phyloP scores from a whole-genome alignment of 2,888 invertebrate species.

The Tromatobia lineatoria region DNA sequence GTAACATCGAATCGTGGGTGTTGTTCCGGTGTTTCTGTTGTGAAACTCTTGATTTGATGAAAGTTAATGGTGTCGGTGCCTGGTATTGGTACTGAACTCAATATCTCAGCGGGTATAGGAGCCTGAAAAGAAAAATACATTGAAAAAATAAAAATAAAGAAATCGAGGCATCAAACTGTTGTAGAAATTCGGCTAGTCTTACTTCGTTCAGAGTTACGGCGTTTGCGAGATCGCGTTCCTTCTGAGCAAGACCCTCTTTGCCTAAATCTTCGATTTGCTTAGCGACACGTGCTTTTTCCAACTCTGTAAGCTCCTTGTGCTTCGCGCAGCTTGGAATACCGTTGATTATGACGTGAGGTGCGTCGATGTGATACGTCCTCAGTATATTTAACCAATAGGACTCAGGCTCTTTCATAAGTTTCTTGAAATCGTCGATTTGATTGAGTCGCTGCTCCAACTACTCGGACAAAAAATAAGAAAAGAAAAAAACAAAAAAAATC shows the following conservation, averaged over 20 bases:
- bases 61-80: conserved; percentile 91
- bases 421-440: conserved; percentile 88
- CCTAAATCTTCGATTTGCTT: conserved; percentile 89
- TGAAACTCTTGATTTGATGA: conserved; percentile 87
- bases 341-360: conserved; percentile 88
- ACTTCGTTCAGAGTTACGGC: conserved; percentile 93
- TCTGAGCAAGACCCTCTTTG: conserved; percentile 89
- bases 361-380: conserved; percentile 89
- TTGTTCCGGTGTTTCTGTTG: conserved; percentile 84
- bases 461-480: conserved; percentile 11
- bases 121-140: conserved; percentile 84
- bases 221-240: conserved; percentile 88
- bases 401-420: conserved; percentile 88
- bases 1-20: conserved; percentile 88
- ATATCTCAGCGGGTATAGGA: conserved; percentile 90
- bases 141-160: neutral
- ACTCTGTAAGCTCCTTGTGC: conserved; percentile 89
- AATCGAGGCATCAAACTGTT: neutral
- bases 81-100: conserved; percentile 92
- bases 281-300: conserved; percentile 91
- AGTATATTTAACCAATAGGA: conserved; percentile 92
- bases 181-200: neutral
- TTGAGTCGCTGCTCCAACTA: conserved; percentile 91
- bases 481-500: conserved; percentile 9
- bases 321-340: conserved; percentile 89